Percentiles rank a stretch among this genome's conserved stretches.
Conservation (phyloP, 2,888 invertebrate genomes). For the Euplexia lucipara region DNA sequence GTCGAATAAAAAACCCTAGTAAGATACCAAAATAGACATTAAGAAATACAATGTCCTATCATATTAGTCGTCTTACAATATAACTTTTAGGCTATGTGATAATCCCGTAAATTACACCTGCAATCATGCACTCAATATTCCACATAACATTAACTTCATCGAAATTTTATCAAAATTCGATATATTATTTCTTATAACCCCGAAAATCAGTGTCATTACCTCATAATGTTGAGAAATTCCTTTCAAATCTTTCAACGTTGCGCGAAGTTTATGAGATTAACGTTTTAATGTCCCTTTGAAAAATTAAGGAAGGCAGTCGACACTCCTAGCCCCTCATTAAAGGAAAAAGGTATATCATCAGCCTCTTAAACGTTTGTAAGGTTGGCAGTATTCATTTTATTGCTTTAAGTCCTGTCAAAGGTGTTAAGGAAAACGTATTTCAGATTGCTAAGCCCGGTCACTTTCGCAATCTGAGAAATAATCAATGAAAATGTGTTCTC, state of each 20-base stretch:
- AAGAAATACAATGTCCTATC: no score
- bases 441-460: neutral
- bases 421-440: slow-evolving; percentile 1
- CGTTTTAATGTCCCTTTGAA: slow-evolving; percentile 53
- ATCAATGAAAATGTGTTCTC: neutral
- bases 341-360: slow-evolving; percentile 32
- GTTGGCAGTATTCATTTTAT: slow-evolving; percentile 21
- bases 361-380: slow-evolving; percentile 21
- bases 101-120: no score
- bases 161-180: slow-evolving; percentile 4
- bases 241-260: slow-evolving; percentile 41
- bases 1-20: no score
- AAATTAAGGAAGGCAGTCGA: slow-evolving; percentile 49
- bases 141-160: neutral
- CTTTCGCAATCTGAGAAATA: neutral
- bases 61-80: no score
- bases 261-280: slow-evolving; percentile 58
- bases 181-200: neutral
- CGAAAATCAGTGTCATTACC: slow-evolving; percentile 23
- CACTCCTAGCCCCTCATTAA: slow-evolving; percentile 41
- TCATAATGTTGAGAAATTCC: slow-evolving; percentile 34
- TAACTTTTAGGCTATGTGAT: no score
- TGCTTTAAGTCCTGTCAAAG: neutral
- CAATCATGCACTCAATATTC: neutral
- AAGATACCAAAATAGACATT: no score